Percentiles rank a stretch among this genome's conserved stretches.
phyloP scores from a whole-genome alignment of 2,113 vertebrate genomes.

The Callipepla californica region DNA sequence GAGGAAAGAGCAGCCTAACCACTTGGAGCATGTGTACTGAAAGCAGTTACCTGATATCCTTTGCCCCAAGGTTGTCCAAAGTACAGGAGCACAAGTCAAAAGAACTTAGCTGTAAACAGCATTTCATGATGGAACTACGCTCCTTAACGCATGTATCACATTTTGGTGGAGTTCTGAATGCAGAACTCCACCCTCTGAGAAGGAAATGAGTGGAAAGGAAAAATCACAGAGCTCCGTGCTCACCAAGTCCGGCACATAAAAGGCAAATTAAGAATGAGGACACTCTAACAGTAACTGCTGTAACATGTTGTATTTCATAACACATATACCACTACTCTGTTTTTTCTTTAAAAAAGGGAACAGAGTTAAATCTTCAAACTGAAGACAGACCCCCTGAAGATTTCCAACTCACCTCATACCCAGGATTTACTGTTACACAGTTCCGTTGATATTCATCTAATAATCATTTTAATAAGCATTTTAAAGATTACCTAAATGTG shows the following conservation, averaged over 20 bases:
- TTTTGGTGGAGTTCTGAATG: background rate
- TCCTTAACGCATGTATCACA: background rate
- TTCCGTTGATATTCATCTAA: background rate
- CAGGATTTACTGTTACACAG: background rate
- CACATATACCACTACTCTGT: background rate
- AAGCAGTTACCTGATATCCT: background rate
- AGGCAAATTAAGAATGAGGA: background rate
- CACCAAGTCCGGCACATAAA: background rate
- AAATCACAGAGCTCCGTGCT: background rate
- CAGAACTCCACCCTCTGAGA: background rate
- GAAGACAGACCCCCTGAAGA: background rate
- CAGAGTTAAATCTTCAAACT: background rate
- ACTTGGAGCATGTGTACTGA: background rate
- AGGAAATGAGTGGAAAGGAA: background rate
- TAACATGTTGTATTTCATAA: background rate
- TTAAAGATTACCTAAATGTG: background rate
- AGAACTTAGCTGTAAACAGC: background rate
- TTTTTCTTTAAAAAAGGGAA: background rate
- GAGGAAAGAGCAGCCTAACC: background rate
- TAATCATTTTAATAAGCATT: background rate
- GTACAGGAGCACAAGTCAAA: fast-evolving
- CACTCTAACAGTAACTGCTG: background rate
- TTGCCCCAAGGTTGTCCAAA: background rate
- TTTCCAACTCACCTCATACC: background rate
- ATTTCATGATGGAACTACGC: background rate